phyloP scores from a whole-genome alignment of 1,140 invertebrate genomes.

The Drosophila pachea region DNA sequence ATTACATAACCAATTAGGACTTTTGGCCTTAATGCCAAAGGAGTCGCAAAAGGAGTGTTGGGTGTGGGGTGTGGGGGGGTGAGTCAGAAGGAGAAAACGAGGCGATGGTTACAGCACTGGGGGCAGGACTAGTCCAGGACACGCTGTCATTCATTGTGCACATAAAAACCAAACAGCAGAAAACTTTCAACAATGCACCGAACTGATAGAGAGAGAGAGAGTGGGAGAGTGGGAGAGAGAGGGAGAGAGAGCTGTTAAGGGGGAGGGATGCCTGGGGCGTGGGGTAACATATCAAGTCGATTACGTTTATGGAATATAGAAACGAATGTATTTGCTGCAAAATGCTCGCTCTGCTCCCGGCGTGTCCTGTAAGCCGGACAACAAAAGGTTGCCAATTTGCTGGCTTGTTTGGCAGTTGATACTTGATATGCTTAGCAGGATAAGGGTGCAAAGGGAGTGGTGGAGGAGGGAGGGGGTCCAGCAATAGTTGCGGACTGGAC shows the following conservation, averaged over 20 bases:
- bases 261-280: too few relatives aligned
- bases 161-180: slow-evolving; percentile 43
- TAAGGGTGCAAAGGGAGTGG: slow-evolving; percentile 10
- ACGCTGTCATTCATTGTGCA: slow-evolving; percentile 31
- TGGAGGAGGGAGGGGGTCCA: neutral
- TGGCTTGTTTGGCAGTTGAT: slow-evolving; percentile 70
- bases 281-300: slow-evolving; percentile 28
- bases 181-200: slow-evolving; percentile 30
- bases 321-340: slow-evolving; percentile 24
- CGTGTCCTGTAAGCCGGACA: slow-evolving; percentile 18
- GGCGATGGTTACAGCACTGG: slow-evolving; percentile 22
- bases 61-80: too few relatives aligned
- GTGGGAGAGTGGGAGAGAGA: neutral
- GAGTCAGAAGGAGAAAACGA: neutral
- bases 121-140: neutral
- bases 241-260: neutral
- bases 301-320: slow-evolving; percentile 51
- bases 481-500: slow-evolving; percentile 18
- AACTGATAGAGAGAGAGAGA: neutral
- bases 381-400: slow-evolving; percentile 62
- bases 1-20: slow-evolving; percentile 70
- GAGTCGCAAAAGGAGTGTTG: slow-evolving; percentile 13
- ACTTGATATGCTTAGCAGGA: slow-evolving; percentile 59
- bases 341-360: neutral
- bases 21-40: slow-evolving; percentile 23